Evolutionary conservation across 2,113 vertebrate species (phyloP).

Genomic region (Carassius carassius): DNA sequence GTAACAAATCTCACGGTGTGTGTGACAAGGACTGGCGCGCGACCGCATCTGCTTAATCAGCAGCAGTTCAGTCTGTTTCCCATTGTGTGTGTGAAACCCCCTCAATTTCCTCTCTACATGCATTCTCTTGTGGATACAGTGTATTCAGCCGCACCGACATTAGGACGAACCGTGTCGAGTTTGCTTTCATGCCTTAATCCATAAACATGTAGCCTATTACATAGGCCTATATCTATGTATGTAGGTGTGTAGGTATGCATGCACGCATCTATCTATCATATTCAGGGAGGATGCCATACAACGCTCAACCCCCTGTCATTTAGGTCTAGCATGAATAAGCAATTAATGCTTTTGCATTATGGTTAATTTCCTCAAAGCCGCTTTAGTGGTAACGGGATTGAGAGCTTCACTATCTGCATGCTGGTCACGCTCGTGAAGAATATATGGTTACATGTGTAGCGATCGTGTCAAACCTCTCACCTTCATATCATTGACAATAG

Average conservation of each 20-base stretch:
- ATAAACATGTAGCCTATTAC: neutral
- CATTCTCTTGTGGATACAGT: constrained; percentile 33
- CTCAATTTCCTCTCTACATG: constrained; percentile 1
- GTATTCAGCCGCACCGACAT: neutral
- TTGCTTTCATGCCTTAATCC: too few relatives aligned
- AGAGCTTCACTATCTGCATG: constrained; percentile 31
- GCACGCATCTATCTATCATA: neutral
- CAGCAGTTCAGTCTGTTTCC: constrained; percentile 41
- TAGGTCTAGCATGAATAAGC: neutral
- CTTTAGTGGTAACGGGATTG: neutral
- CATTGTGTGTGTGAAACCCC: constrained; percentile 30
- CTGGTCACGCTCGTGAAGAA: constrained; percentile 15
- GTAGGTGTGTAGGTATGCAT: neutral
- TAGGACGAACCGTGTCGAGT: neutral
- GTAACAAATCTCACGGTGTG: constrained; percentile 17
- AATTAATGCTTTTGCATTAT: neutral
- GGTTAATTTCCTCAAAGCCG: neutral
- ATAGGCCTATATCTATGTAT: neutral
- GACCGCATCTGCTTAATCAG: constrained; percentile 45
- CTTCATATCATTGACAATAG: constrained; percentile 84
- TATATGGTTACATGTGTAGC: neutral
- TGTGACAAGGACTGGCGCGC: constrained; percentile 42
- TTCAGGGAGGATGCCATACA: neutral
- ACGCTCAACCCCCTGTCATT: constrained; percentile 21
- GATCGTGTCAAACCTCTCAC: constrained; percentile 59